phyloP scores from a whole-genome alignment of 1,140 invertebrate species.

The Bactericera cockerelli region DNA sequence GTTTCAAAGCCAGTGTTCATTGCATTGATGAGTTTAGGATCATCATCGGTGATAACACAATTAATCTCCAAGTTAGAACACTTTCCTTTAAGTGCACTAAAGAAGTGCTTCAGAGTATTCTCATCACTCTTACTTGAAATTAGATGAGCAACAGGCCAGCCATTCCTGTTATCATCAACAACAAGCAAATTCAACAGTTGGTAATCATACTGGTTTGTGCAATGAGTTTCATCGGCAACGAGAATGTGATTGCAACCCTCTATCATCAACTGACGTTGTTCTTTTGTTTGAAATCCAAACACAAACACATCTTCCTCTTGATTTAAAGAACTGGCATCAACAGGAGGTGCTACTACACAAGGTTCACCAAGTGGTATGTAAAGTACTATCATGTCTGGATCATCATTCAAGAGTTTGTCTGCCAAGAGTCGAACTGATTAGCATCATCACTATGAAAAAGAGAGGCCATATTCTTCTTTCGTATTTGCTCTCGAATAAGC shows the following conservation, averaged over 20 bases:
- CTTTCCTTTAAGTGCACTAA: not conserved
- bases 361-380: not conserved
- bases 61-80: not conserved
- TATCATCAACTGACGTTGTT: conserved; percentile 7
- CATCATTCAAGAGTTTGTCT: not conserved
- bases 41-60: conserved; percentile 14
- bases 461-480: not conserved
- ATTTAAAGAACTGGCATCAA: not conserved
- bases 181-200: not conserved
- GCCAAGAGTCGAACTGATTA: not conserved
- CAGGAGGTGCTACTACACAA: not conserved
- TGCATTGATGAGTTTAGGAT: conserved; percentile 10
- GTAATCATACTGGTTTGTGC: conserved; percentile 5
- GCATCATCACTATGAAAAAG: conserved; percentile 7
- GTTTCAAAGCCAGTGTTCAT: conserved; percentile 9
- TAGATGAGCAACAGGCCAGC: conserved; percentile 9
- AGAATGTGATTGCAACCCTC: not conserved
- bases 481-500: not conserved
- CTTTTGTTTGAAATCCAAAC: conserved; percentile 4
- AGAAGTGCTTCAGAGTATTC: not conserved
- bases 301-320: conserved; percentile 5
- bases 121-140: not conserved
- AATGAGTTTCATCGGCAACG: conserved; percentile 1
- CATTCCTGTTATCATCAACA: not conserved
- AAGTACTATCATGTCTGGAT: not conserved